Percentiles rank a stretch among this genome's conserved stretches.
Evolutionary conservation across 1,140 invertebrate genomes (phyloP).

Genomic region (Heliconius himera): DNA sequence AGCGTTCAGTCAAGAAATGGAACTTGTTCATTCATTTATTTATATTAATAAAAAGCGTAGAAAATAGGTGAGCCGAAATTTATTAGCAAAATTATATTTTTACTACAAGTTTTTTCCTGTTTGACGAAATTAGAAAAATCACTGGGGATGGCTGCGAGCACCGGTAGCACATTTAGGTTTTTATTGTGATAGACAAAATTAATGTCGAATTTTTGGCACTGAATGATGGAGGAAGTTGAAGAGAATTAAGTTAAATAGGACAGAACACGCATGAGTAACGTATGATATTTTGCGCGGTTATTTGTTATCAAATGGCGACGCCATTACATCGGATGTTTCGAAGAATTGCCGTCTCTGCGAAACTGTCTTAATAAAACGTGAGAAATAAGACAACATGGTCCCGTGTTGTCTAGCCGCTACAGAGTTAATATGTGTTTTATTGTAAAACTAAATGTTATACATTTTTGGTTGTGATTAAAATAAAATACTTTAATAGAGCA

Average conservation of each 20-base stretch:
- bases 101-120: constrained; percentile 16
- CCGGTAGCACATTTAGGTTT: constrained; percentile 13
- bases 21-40: constrained; percentile 21
- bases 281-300: constrained; percentile 48
- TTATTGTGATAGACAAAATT: constrained; percentile 30
- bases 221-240: constrained; percentile 41
- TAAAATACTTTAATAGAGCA: too few relatives aligned
- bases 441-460: neutral
- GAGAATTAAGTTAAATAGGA: constrained; percentile 45
- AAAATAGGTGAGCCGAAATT: constrained; percentile 19
- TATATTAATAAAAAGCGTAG: neutral
- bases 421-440: neutral
- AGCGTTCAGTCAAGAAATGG: constrained; percentile 6
- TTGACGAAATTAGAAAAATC: constrained; percentile 17
- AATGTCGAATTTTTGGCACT: constrained; percentile 34
- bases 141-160: constrained; percentile 14
- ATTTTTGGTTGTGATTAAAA: neutral
- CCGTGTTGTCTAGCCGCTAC: neutral
- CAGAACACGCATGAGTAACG: constrained; percentile 51
- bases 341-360: constrained; percentile 32
- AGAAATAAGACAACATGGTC: constrained; percentile 25
- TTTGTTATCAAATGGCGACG: constrained; percentile 54
- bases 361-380: constrained; percentile 27
- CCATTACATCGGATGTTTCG: constrained; percentile 37
- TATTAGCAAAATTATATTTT: constrained; percentile 14